Conservation (phyloP, 2,113 vertebrate species). For the Nothobranchius furzeri region DNA sequence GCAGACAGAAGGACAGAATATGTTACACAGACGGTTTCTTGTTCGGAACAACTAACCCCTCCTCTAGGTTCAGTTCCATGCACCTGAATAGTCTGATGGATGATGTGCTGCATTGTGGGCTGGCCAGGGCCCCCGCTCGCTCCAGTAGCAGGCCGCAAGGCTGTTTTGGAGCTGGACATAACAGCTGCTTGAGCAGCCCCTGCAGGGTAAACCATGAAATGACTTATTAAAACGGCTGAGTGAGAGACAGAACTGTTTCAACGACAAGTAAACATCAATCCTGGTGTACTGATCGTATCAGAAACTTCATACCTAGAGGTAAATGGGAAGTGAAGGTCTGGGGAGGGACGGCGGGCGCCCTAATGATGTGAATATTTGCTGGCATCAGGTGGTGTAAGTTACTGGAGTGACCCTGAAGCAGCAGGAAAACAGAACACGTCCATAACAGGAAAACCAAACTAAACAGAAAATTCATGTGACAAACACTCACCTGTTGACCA, state of each 20-base stretch:
- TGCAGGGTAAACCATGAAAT: constrained; percentile 43
- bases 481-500: constrained; percentile 88
- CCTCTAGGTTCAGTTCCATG: neutral
- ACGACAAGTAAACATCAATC: neutral
- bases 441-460: constrained; percentile 5
- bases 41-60: neutral
- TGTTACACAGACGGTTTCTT: constrained; percentile 4
- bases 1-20: constrained; percentile 31
- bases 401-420: constrained; percentile 89
- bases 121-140: constrained; percentile 86
- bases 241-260: neutral
- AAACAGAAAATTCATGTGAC: neutral
- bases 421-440: neutral
- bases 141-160: constrained; percentile 89
- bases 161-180: constrained; percentile 97
- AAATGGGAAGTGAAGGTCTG: constrained; percentile 88
- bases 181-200: constrained; percentile 96
- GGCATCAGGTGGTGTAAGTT: constrained; percentile 95
- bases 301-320: constrained; percentile 85
- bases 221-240: neutral
- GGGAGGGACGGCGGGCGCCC: constrained; percentile 83
- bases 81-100: constrained; percentile 95
- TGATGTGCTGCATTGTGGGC: constrained; percentile 92
- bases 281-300: neutral
- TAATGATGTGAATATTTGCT: constrained; percentile 92